Evolutionary conservation across 1,140 invertebrate species (phyloP), one percentile per base, ranked within the genome.

Genomic region (Campoletis sonorensis): DNA sequence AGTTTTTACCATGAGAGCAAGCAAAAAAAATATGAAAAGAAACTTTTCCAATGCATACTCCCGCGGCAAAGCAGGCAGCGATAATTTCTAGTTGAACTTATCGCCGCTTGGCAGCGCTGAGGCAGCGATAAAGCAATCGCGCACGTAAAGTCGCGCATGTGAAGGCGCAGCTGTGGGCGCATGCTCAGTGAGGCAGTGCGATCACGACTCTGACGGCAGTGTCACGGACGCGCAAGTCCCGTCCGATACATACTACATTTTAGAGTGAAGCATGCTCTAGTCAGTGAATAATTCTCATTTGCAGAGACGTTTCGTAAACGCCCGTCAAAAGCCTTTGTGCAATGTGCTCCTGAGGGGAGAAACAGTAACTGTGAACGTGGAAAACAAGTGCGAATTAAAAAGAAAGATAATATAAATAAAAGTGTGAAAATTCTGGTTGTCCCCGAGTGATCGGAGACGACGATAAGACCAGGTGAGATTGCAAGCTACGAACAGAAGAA

Each of bases 211-310:
- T 23, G 26, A 49, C 33, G 68, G 85, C 81, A 84, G 82, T 85
- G 81, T 82, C 80, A 85, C 80, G 83, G 83, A 85, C 83, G 84
- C 82, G 85, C 80, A 84, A 85, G 83, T 58, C 83, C 76, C 75
- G 82, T 81, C 73, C 75, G 37, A 84, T 79, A 80, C 64, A 76
- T 58, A 64, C 23, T 26, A 64, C 23, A 64, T 16, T 64, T 80
- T 18, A 11, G 26, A 45, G n/a, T n/a, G 21, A 79, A 79, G 76
- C 76, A 79, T 79, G 76, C 64, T 51, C 51, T 79, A 51, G 18
- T 79, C 76, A 49, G 76, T 79, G 76, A 79, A 79, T 79, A 79
- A 45, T 79, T 30, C 72, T 30, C 72, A 26, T 75, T 54, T 49
- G 23, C 18, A 33, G 49, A 75, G 49, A 58, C 49, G 72, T 75